Base-by-base conservation (phyloP, 1,140 invertebrate genomes). In the Eriocheir sinensis region DNA sequence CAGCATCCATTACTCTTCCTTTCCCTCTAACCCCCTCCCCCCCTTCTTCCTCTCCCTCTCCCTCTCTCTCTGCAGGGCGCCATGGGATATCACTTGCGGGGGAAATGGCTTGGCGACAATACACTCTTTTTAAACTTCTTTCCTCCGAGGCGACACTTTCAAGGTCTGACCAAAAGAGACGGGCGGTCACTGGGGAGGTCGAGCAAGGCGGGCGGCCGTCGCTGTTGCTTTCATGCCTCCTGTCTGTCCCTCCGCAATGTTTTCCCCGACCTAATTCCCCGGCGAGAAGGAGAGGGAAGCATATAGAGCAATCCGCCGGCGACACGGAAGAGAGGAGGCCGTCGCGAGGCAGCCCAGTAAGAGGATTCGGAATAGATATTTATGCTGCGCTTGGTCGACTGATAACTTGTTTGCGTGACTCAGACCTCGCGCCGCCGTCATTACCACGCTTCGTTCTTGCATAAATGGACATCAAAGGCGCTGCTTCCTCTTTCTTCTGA, bases 351-450 rank as follows among this genome's bases (percentile, higher is more conserved):
- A 72, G 27, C 60, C 12, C 48, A 21, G 17, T 21, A 72, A 72
- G 60, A 72, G 60, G 60, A 72, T 72, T 21, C 60, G 21, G 27
- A n/a, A n/a, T n/a, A 72, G 60, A 72, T 72, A n/a, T 72, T 72
- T 72, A n/a, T 21, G 60, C 60, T n/a, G n/a, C 60, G 21, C 60
- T 12, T n/a, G n/a, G n/a, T 6, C 0, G 60, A n/a, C 27, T 72
- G n/a, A 72, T 72, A 72, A 72, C 60, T n/a, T 72, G 60, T 72
- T 72, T 72, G 60, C 60, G 21, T 72, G 60, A 72, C 60, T n/a
- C 4, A 72, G n/a, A 21, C 60, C n/a, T 27, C 60, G n/a, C 60
- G 60, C 27, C 44, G 44, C n/a, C n/a, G n/a, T n/a, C n/a, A n/a
- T 48, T 48, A 15, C 53, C 60, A 72, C 4, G 60, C 60, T n/a